Conservation (phyloP, 1,140 invertebrate genomes). For the Caenorhabditis elegans region WBcel235 BX284606.5:11335501-11336000, state of each 20-base stretch:
- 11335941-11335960: constrained; percentile 62
- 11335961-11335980: constrained; percentile 66
- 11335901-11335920: constrained; percentile 60
- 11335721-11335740: constrained; percentile 65
- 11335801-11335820: constrained; percentile 62
- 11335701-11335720: constrained; percentile 53
- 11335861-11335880: constrained; percentile 45
- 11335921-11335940: constrained; percentile 61
- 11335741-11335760: constrained; percentile 60
- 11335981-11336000: constrained; percentile 64
- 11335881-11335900: constrained; percentile 9
- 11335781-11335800: constrained; percentile 65
- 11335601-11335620: constrained; percentile 63
- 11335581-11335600: constrained; percentile 60
- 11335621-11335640: constrained; percentile 66
- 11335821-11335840: constrained; percentile 64
- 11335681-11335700: neutral
- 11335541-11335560: too few relatives aligned
- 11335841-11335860: constrained; percentile 65
- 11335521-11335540: constrained; percentile 59
- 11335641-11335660: constrained; percentile 65
- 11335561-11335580: too few relatives aligned
- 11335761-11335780: constrained; percentile 52
- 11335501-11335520: constrained; percentile 59
- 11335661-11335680: constrained; percentile 50